Evolutionary conservation across 2,113 vertebrate species (phyloP), one percentile per base, ranked within the genome.

Genomic region (Brachyhypopomus gauderio): DNA sequence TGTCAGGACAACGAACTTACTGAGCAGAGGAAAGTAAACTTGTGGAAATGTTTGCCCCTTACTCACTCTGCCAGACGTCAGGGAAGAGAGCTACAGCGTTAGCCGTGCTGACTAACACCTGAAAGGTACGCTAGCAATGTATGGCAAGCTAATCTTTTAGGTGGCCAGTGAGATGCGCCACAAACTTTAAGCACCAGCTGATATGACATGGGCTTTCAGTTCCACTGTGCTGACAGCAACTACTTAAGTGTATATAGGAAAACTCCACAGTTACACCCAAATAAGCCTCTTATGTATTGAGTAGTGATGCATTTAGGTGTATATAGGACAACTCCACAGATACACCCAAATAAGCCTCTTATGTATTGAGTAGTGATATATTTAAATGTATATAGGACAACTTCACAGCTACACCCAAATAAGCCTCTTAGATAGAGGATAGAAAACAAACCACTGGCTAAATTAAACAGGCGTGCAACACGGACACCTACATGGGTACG

Each of bases 11-110:
- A 72, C 27, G 55, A 78, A 83, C 85, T 66, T 56, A 22, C 58
- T 79, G 23, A 56, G 64, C 45, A 83, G 73, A 11, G 17, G 41
- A 83, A 77, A 77, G 59, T 63, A 76, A 81, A 81, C 56, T 58
- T n/a, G 52, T 23, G 36, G 66, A 70, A 70, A 70, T 7, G 30
- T 23, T 41, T 41, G 7, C 8, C 45, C 45, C 36, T 70, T 14
- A 22, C 20, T 11, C n/a, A n/a, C 36, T 3, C 45, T 52, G 1
- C 12, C 11, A 52, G 45, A 52, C 45, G 34, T 38, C 4, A 8
- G 19, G 66, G 45, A 52, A 14, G 2, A 8, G 45, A 52, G 38
- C 34, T 70, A 70, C 8, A 22, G 9, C 7, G n/a, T 41, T 70
- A 41, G 19, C 60, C 16, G 41, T 38, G 38, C 20, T 60, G 6